Evolutionary conservation across 1,140 invertebrate genomes (phyloP).

Genomic region (Drosophila subpulchrella): DNA sequence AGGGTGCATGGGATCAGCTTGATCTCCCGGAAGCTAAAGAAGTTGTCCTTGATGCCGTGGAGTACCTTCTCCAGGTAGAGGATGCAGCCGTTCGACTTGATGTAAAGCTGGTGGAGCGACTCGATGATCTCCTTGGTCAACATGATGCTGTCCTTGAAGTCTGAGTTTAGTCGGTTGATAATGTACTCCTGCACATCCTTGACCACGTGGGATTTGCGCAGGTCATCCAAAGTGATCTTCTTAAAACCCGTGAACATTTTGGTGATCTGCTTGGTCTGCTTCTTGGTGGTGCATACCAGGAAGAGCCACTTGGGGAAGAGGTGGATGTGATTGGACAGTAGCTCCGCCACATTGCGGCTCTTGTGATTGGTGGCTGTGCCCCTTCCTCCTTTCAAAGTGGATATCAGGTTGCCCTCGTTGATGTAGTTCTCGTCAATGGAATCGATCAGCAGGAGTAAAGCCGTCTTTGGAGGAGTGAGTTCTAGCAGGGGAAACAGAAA

Average conservation of each 20-base stretch:
- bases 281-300: constrained; percentile 94
- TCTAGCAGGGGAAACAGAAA: constrained; percentile 94
- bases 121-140: constrained; percentile 92
- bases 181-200: constrained; percentile 98
- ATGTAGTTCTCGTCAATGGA: constrained; percentile 93
- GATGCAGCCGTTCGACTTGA: constrained; percentile 98
- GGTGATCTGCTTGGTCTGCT: constrained; percentile 93
- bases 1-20: constrained; percentile 97
- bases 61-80: constrained; percentile 96
- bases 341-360: constrained; percentile 91
- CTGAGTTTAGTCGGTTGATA: constrained; percentile 93
- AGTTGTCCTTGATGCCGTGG: constrained; percentile 96
- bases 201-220: constrained; percentile 94
- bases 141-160: constrained; percentile 86
- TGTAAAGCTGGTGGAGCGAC: constrained; percentile 97
- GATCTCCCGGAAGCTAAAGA: constrained; percentile 93
- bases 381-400: constrained; percentile 83
- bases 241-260: constrained; percentile 97
- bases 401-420: constrained; percentile 82
- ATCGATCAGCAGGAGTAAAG: constrained; percentile 94
- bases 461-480: constrained; percentile 92
- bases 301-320: constrained; percentile 97
- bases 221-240: constrained; percentile 96
- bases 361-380: constrained; percentile 85
- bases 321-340: constrained; percentile 95